These are phyloP conservation scores for Olivierus martensii DNA, from an alignment of 1,140 invertebrate genomes.

Conservation along the genomic window DNA sequence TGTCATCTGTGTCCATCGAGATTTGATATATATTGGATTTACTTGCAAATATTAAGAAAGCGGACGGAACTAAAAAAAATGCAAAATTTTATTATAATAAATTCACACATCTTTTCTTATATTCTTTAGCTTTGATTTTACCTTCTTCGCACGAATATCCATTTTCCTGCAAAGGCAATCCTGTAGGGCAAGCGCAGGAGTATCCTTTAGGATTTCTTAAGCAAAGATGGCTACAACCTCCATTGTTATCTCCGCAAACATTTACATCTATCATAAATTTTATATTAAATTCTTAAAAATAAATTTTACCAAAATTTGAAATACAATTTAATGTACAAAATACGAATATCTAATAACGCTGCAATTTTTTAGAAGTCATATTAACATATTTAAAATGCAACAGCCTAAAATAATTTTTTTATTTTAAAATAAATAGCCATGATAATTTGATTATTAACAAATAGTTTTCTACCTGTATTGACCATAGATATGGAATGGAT, in stretches of 20 bases:
- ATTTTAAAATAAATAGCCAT: too few species aligned
- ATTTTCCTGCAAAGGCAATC: slow-evolving; percentile 56
- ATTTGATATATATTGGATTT: slow-evolving; percentile 67
- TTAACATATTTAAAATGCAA: too few species aligned
- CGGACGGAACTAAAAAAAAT: slow-evolving; percentile 47
- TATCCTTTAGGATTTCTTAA: slow-evolving; percentile 47
- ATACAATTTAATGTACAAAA: too few species aligned
- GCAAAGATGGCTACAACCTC: slow-evolving; percentile 76
- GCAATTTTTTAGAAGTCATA: too few species aligned
- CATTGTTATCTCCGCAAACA: slow-evolving; percentile 60
- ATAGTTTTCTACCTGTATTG: slow-evolving; percentile 17
- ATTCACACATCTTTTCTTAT: too few species aligned
- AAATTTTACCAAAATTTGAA: too few species aligned
- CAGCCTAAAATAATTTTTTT: too few species aligned
- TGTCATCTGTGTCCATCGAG: slow-evolving; percentile 55
- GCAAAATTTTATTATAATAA: too few species aligned
- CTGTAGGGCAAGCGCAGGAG: slow-evolving; percentile 76
- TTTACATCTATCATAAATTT: slow-evolving; percentile 40
- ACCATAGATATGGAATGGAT: slow-evolving; percentile 50
- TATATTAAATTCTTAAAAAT: not conserved
- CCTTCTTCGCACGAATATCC: slow-evolving; percentile 42
- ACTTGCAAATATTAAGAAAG: slow-evolving; percentile 73
- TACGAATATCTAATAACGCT: too few species aligned
- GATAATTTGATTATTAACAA: too few species aligned
- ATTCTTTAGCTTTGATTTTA: slow-evolving; percentile 5